A percentile compares a stretch with the other conserved stretches of the same genome.
Conservation (phyloP, 2,888 invertebrate genomes). For the Sinohyriopsis cumingii region DNA sequence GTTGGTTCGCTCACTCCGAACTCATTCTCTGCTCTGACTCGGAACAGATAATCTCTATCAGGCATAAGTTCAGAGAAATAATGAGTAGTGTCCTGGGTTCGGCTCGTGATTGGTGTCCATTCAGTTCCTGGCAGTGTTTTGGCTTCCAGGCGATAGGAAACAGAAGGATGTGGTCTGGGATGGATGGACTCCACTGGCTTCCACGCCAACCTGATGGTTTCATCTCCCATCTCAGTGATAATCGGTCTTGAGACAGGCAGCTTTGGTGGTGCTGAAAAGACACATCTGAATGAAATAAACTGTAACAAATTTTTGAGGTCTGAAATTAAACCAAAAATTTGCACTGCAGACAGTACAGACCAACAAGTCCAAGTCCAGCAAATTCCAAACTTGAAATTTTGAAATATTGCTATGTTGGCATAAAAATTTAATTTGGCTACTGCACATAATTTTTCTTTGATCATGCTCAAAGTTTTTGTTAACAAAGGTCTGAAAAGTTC, state of each 20-base stretch:
- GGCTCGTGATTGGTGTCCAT: slow-evolving; percentile 56
- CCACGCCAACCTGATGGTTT: slow-evolving; percentile 62
- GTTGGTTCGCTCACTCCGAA: slow-evolving; percentile 97
- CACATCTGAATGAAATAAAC: background rate
- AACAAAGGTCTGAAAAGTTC: too few relatives aligned
- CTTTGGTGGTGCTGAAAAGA: slow-evolving; percentile 48
- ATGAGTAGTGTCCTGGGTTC: slow-evolving; percentile 57
- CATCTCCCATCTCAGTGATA: slow-evolving; percentile 59
- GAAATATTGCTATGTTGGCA: too few relatives aligned
- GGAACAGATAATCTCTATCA: slow-evolving; percentile 94
- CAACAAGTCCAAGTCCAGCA: too few relatives aligned
- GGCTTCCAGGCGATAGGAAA: slow-evolving; percentile 59
- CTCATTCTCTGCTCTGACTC: slow-evolving; percentile 96
- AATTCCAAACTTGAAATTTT: too few relatives aligned
- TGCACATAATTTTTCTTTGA: too few relatives aligned
- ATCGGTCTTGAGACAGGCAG: slow-evolving; percentile 55
- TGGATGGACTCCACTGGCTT: slow-evolving; percentile 53
- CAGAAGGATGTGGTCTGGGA: slow-evolving; percentile 39
- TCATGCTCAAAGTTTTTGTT: too few relatives aligned
- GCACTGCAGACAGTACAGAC: too few relatives aligned
- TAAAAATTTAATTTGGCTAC: too few relatives aligned
- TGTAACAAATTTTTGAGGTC: too few relatives aligned
- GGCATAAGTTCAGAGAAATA: slow-evolving; percentile 79
- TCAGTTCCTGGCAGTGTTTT: slow-evolving; percentile 37
- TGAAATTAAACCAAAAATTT: too few relatives aligned